Evolutionary conservation across 2,797 vertebrate species (phyloP), one percentile per base, ranked within the genome.

Genomic region (Bucorvus abyssinicus): DNA sequence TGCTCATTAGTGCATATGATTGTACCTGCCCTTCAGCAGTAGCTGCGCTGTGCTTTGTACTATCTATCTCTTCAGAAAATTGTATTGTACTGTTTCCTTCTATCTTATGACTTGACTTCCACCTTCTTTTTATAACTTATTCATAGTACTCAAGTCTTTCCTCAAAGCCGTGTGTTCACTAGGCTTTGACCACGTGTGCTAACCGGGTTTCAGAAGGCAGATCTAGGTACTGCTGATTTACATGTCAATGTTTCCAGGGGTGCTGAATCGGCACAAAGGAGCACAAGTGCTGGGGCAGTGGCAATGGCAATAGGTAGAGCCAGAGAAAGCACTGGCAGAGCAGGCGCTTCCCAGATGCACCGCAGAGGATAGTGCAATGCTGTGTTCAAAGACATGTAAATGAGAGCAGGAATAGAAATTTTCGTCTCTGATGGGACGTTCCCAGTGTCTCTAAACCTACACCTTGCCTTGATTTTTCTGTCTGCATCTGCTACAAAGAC

Each of bases 361-460:
- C 5, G 17, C 1, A 34, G 14, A 0, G 32, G 27, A 7, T 2
- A 44, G 27, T 1, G 52, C 30, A 56, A 14, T 3, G n/a, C 42
- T 60, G 9, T 7, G 5, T 24, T 22, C 64, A 78, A 40, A 77
- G 87, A 14, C 34, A 40, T 12, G 45, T 22, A 78, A 78, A 45
- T 50, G n/a, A 52, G 9, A 82, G 47, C 32, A 52, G 47, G 30
- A 47, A 42, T 0, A 49, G 15, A 53, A 40, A 30, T 21, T 17
- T 6, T 52, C 14, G 13, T 52, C 34, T 63, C 52, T 10, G 29
- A 18, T 29, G 71, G 7, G 36, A 44, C 29, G 22, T 57, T 42
- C 19, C 57, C 34, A 7, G 32, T 4, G 26, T 6, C 42, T 29
- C 26, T 23, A 34, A 45, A 56, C 20, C 8, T 61, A 29, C 42